Base-by-base conservation (phyloP, 2,113 vertebrate genomes). In the Platycercus adscitus region DNA sequence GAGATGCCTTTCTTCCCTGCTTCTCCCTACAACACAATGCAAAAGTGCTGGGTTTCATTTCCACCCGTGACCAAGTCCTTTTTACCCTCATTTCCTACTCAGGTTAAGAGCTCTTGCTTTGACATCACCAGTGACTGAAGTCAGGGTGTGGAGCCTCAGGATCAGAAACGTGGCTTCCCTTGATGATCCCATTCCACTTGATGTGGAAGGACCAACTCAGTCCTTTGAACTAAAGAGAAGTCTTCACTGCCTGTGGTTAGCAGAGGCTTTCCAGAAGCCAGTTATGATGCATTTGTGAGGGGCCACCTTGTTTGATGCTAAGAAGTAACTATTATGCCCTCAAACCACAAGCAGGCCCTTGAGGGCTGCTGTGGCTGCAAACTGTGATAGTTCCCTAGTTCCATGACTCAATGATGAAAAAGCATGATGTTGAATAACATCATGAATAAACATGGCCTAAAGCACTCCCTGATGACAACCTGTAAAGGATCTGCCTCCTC, bases 1-100 rank as follows among this genome's bases (percentile, higher is more conserved):
- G 56, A 64, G 24, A 97, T 95, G 81, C 98, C 98, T 91, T 97
- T 98, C 24, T 44, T 28, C 89, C 98, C 98, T 68, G 89, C 8
- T 25, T 95, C 77, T 69, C 98, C 98, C 98, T 98, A 53, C 25
- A 86, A 92, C 10, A 55, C 41, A 88, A 20, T 0, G 4, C 46
- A 86, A 15, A 85, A 88, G 41, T 11, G 7, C 25, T 13, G 28
- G 24, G 14, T 86, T 89, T 86, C 17, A 19, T 58, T 73, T 73
- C 65, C 17, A 43, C 17, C 55, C 3, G 2, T 20, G 20, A 66
- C 21, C 9, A 60, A 21, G 4, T 10, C 56, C 21, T 68, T 75
- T 85, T 64, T 6, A 21, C 47, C 17, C 8, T 29, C 2, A 69
- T 78, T 88, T 72, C 15, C 37, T 25, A 12, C 26, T 37, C 1